Base-by-base conservation (phyloP, 2,888 invertebrate genomes). In the Stegana nigrithorax region DNA sequence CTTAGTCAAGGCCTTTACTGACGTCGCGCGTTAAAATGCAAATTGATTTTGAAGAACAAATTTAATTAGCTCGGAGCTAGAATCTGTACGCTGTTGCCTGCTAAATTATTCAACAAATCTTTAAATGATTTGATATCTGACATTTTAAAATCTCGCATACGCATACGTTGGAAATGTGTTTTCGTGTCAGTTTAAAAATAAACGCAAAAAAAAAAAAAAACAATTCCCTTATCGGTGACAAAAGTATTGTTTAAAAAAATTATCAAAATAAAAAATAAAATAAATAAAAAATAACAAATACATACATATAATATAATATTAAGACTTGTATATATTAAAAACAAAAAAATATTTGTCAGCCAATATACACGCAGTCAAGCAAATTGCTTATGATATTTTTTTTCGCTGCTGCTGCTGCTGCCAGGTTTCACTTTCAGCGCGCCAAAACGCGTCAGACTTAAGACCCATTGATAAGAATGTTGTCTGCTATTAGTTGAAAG, bases 31-130 rank as follows among this genome's bases (percentile, higher is more conserved):
- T 68, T 70, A 71, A 79, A 71, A 79, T 79, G 80, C 78, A 80
- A 79, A 79, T 79, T 78, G 75, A 75, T 73, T 80, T 76, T 69
- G 68, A 74, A 74, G 73, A 74, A 80, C 75, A 79, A 77, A 80
- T 80, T 79, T 79, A 79, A 79, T 80, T 80, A 80, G 77, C 77
- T 80, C 77, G 75, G 67, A 77, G 77, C 79, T 71, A 80, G 78
- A 78, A 73, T 72, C 67, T 68, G 68, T 65, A 57, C n/a, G 21
- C 29, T n/a, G 27, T 57, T 26, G 62, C n/a, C 59, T 45, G 66
- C 68, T 73, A 74, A 71, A 72, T 72, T 74, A 73, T 73, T 72
- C 72, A 73, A 66, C 25, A 42, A 17, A 23, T 45, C 59, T 72
- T 69, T 68, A 32, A 67, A 68, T 66, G 47, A 62, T 53, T 50